These are phyloP conservation scores for Eira barbara DNA, from an alignment of 2,113 vertebrate genomes.

Conservation along the genomic window DNA sequence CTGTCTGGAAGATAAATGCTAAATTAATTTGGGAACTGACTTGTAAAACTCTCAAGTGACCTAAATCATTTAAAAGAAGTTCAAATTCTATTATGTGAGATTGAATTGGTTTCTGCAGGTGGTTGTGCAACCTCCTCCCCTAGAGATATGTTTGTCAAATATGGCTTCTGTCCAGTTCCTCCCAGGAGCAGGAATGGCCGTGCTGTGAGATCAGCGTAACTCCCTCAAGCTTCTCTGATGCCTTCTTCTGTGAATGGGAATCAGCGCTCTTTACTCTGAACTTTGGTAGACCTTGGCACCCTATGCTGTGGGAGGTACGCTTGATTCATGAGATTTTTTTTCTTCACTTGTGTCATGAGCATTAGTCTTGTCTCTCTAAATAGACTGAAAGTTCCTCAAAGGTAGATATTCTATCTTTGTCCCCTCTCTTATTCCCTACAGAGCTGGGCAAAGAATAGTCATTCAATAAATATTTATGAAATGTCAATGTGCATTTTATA, in stretches of 20 bases:
- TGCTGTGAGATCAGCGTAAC: background rate
- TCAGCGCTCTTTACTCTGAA: background rate
- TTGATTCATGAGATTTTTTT: background rate
- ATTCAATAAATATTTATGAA: constrained; percentile 33
- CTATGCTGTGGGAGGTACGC: background rate
- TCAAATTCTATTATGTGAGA: constrained; percentile 67
- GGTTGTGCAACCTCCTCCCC: constrained; percentile 44
- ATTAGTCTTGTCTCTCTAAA: constrained; percentile 18
- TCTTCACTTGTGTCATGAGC: background rate
- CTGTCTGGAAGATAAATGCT: constrained; percentile 72
- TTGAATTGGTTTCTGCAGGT: constrained; percentile 71
- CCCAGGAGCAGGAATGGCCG: background rate
- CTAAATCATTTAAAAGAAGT: constrained; percentile 73
- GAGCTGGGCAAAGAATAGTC: background rate
- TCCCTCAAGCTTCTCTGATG: background rate
- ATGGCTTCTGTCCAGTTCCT: constrained; percentile 52
- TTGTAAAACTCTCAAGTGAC: constrained; percentile 72
- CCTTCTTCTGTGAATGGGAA: constrained; percentile 12
- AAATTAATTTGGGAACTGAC: constrained; percentile 73
- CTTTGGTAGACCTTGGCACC: background rate
- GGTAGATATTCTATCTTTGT: background rate
- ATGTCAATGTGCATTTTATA: background rate
- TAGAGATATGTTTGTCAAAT: constrained; percentile 62
- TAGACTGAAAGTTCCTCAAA: constrained; percentile 21
- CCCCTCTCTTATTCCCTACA: background rate